Percentiles rank a stretch among this genome's conserved stretches.
Conservation (phyloP, 2,888 invertebrate genomes). For the Idaea straminata region DNA sequence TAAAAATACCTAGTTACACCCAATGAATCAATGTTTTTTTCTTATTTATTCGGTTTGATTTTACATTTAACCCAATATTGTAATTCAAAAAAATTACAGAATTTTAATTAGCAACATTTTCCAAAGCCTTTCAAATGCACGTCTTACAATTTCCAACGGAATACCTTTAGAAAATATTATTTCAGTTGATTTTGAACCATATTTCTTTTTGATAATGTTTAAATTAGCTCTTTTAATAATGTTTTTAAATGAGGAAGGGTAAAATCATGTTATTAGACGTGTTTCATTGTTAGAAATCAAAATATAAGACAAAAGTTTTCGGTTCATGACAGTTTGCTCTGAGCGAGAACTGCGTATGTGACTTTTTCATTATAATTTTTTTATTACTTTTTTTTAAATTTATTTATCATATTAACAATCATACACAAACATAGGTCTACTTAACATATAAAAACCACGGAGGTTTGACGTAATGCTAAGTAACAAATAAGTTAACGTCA, state of each 20-base stretch:
- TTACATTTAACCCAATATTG: slow-evolving; percentile 6
- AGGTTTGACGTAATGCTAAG: too few relatives aligned
- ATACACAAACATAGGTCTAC: too few relatives aligned
- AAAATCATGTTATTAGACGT: slow-evolving; percentile 61
- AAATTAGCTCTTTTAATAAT: slow-evolving; percentile 16
- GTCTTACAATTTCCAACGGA: slow-evolving; percentile 52
- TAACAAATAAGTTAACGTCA: too few relatives aligned
- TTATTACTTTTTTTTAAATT: too few relatives aligned
- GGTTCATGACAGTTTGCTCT: slow-evolving; percentile 31
- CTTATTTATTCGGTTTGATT: not conserved
- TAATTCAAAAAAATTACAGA: slow-evolving; percentile 26
- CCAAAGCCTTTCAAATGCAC: slow-evolving; percentile 39
- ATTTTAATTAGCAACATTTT: slow-evolving; percentile 55
- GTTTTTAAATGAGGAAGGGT: slow-evolving; percentile 36
- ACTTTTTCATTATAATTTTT: slow-evolving; percentile 11
- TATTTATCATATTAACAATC: too few relatives aligned
- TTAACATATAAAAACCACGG: too few relatives aligned
- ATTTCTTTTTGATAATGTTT: slow-evolving; percentile 19
- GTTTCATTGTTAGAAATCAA: slow-evolving; percentile 73
- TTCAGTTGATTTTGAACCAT: slow-evolving; percentile 19
- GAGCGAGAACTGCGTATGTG: slow-evolving; percentile 35
- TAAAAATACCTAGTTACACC: too few relatives aligned
- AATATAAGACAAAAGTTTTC: slow-evolving; percentile 52
- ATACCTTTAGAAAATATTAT: slow-evolving; percentile 36
- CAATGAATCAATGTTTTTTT: too few relatives aligned